phyloP scores from a whole-genome alignment of 1,140 invertebrate species.

The Drosophila mojavensis region DNA sequence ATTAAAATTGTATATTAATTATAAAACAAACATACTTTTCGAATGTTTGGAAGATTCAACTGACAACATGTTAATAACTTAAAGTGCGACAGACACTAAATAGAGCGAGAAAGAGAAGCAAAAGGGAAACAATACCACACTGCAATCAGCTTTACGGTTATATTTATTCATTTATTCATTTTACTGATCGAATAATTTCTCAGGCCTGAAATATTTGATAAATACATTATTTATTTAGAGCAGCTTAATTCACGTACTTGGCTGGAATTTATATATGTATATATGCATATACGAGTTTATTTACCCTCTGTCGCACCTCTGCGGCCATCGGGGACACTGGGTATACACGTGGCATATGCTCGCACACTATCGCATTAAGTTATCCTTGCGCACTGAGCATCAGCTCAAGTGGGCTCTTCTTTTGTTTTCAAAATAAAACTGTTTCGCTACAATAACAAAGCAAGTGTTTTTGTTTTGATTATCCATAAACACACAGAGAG shows the following conservation, averaged over 20 bases:
- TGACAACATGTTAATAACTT: too few relatives aligned
- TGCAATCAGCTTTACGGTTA: not conserved
- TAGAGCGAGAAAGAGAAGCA: too few relatives aligned
- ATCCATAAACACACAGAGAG: slow-evolving; percentile 18
- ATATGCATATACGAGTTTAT: too few relatives aligned
- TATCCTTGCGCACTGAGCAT: slow-evolving; percentile 65
- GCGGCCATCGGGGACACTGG: not conserved
- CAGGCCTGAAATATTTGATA: not conserved
- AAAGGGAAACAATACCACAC: not conserved
- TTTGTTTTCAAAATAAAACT: slow-evolving; percentile 75
- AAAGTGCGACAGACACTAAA: not conserved
- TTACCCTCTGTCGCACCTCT: too few relatives aligned
- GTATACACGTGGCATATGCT: slow-evolving; percentile 8
- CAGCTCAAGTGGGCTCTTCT: slow-evolving; percentile 76
- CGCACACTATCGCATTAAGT: slow-evolving; percentile 56
- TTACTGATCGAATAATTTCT: not conserved
- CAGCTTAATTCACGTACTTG: not conserved
- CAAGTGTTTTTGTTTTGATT: slow-evolving; percentile 76
- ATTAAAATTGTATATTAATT: too few relatives aligned
- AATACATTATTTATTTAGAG: not conserved
- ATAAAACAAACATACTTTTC: too few relatives aligned
- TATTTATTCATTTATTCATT: not conserved
- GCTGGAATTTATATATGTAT: too few relatives aligned
- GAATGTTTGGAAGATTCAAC: too few relatives aligned
- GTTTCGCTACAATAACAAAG: slow-evolving; percentile 60